These are phyloP conservation scores for Nephrotoma appendiculata DNA, from an alignment of 2,888 invertebrate genomes.

Conservation along the genomic window DNA sequence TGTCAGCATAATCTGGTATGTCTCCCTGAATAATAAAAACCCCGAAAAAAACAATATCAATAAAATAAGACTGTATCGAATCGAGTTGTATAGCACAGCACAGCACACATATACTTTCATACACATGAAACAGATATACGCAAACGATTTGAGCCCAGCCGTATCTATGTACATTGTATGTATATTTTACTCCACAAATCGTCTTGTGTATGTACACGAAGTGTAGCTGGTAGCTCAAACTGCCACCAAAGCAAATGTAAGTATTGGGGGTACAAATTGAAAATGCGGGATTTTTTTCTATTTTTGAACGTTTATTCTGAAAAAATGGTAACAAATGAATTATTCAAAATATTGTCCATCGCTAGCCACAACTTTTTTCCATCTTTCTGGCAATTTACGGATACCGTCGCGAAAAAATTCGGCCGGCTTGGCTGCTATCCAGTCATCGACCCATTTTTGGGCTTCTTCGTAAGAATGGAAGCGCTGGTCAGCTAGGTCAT, in stretches of 20 bases:
- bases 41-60: background rate
- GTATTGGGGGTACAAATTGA: no score
- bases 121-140: background rate
- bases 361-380: no score
- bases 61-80: background rate
- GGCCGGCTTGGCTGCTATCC: no score
- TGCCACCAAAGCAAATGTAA: background rate
- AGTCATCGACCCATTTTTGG: no score
- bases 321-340: no score
- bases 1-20: background rate
- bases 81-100: background rate
- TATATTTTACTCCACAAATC: background rate
- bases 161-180: background rate
- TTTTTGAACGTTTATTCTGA: no score
- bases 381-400: no score
- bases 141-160: background rate
- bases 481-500: no score
- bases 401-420: no score
- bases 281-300: no score
- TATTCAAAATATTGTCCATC: no score
- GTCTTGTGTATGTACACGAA: background rate
- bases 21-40: background rate
- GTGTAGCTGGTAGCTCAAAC: background rate
- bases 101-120: background rate
- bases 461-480: no score